phyloP scores from a whole-genome alignment of 2,113 vertebrate genomes.

The Proterorhinus semilunaris region DNA sequence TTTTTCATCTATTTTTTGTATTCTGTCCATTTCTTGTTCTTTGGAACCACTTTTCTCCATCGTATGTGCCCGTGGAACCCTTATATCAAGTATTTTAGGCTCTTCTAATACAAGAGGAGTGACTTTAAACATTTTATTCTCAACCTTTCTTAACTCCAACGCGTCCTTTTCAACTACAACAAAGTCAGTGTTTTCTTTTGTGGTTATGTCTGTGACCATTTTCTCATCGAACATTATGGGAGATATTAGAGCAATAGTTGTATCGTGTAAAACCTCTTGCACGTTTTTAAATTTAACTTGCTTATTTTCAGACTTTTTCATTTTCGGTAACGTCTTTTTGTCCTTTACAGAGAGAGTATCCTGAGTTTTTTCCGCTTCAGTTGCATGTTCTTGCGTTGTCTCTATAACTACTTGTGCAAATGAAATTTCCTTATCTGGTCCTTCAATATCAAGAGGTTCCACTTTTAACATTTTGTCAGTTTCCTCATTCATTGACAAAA shows the following conservation, averaged over 20 bases:
- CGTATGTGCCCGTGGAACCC: not conserved
- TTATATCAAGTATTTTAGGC: not conserved
- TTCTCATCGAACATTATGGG: not conserved
- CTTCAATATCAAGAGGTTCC: not conserved
- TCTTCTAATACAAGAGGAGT: not conserved
- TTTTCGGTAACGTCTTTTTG: not conserved
- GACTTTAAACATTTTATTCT: conserved; percentile 19
- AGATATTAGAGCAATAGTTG: not conserved
- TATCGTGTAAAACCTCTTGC: not conserved
- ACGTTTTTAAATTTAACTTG: not conserved
- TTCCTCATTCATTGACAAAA: not conserved
- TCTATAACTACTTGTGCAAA: not conserved
- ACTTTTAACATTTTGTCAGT: not conserved
- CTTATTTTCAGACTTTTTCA: not conserved
- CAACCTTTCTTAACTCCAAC: not conserved
- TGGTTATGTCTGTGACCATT: not conserved
- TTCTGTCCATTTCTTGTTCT: not conserved
- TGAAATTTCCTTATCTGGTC: not conserved
- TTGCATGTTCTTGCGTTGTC: not conserved
- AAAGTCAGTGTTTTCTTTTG: not conserved
- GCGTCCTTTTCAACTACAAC: not conserved
- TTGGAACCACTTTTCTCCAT: not conserved
- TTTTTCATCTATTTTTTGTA: not conserved
- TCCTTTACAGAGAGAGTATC: not conserved
- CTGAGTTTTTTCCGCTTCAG: not conserved